Evolutionary conservation across 2,113 vertebrate species (phyloP), one percentile per base, ranked within the genome.

Genomic region (Myrmophylax atrothorax): DNA sequence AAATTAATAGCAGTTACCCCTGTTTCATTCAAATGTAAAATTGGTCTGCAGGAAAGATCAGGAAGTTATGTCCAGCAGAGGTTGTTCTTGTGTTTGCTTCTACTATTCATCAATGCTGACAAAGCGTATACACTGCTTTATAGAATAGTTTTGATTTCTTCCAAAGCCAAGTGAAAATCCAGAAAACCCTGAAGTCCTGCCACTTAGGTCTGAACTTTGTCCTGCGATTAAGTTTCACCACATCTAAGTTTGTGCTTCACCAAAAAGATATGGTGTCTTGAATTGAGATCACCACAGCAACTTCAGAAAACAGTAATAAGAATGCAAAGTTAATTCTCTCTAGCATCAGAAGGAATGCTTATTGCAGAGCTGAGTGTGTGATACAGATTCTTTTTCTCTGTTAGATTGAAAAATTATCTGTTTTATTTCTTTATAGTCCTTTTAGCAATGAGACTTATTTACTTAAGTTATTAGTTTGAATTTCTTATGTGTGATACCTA

Each of bases 361-460:
- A 24, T 40, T 70, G 47, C 13, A 82, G 62, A 87, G 12, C 4
- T 42, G 31, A 49, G 3, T 72, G 47, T 78, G 19, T 87, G 19
- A 66, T 80, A 23, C 20, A 35, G 22, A 31, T 19, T 9, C 15
- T 19, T 77, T 73, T 68, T 53, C 40, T 83, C 42, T 50, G 28
- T 18, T 74, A n/a, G 35, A 66, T 59, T 63, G 25, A 81, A 84
- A 93, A 84, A 35, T 14, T 29, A 42, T 58, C 31, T 72, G 9
- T 60, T 86, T 88, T 47, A 62, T 69, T 81, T 89, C 47, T 77
- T 40, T 35, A 8, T 37, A 63, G 33, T 89, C 14, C 35, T 91
- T 96, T 87, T 60, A 94, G 28, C 14, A 75, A 24, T 63, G 42
- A 64, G 18, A 89, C 15, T 80, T 80, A 90, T 46, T 77, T 92